These are phyloP conservation scores for Rhabdophis nuchalis DNA, from an alignment of 2,797 vertebrate genomes.

Conservation along the genomic window DNA sequence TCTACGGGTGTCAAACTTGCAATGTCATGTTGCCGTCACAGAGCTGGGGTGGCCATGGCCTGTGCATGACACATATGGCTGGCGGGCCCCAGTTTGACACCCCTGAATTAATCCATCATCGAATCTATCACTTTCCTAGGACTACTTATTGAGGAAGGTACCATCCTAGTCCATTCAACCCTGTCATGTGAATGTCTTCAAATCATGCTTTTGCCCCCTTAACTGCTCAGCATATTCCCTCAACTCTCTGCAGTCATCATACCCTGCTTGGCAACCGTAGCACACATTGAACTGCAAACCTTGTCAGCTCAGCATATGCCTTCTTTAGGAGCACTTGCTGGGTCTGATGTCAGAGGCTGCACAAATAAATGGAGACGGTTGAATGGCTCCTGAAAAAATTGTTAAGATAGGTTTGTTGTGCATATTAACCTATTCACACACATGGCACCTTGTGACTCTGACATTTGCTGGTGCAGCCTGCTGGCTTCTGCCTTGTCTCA, in stretches of 20 bases:
- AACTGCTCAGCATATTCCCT: not conserved
- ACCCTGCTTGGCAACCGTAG: not conserved
- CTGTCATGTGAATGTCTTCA: not conserved
- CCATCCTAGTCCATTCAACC: not conserved
- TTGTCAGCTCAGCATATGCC: not conserved
- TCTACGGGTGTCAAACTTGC: not conserved
- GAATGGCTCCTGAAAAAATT: not conserved
- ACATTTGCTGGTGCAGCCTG: not conserved
- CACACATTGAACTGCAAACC: not conserved
- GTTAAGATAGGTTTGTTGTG: not conserved
- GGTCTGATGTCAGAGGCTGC: not conserved
- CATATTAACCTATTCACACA: not conserved
- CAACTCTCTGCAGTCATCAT: not conserved
- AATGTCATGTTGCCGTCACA: no score
- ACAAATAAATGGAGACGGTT: not conserved
- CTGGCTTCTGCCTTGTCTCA: not conserved
- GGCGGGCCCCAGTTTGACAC: no score
- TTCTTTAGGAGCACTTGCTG: not conserved
- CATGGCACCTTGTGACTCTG: not conserved
- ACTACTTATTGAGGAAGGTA: not conserved
- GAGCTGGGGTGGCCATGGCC: no score
- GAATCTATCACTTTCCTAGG: not conserved
- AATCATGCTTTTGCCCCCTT: not conserved
- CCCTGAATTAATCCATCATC: not conserved
- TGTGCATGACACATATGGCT: no score